phyloP scores from a whole-genome alignment of 1,140 invertebrate genomes.

The Pseudoatta argentina region DNA sequence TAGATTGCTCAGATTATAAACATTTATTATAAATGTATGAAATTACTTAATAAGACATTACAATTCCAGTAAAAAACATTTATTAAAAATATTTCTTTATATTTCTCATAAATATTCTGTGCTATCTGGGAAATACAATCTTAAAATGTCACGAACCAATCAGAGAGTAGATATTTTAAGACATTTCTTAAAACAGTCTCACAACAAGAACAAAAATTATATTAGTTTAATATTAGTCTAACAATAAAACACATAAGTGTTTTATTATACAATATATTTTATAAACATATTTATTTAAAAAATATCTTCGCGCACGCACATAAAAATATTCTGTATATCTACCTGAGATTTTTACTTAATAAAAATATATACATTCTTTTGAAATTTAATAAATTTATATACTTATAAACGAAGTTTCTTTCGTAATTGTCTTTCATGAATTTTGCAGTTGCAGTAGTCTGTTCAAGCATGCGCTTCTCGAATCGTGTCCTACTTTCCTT shows the following conservation, averaged over 20 bases:
- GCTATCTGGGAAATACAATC: no score
- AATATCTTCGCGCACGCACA: neutral
- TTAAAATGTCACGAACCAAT: no score
- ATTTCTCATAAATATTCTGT: no score
- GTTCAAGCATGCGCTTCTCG: neutral
- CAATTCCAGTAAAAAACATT: no score
- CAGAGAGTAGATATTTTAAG: no score
- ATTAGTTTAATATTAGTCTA: no score
- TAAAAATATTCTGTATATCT: neutral
- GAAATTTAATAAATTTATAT: neutral
- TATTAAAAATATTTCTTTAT: no score
- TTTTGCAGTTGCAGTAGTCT: neutral
- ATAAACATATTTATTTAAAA: neutral
- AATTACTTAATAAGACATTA: no score
- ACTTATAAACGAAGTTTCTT: neutral
- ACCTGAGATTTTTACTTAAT: neutral
- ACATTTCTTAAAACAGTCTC: neutral
- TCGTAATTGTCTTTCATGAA: neutral
- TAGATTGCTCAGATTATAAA: no score
- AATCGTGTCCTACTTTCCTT: constrained; percentile 42
- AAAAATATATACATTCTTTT: neutral
- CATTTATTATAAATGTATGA: no score
- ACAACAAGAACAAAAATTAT: no score
- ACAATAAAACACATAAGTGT: neutral
- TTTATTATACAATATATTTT: neutral